Base-by-base conservation (phyloP, 2,888 invertebrate species). In the Caenorhabditis sinica region DNA sequence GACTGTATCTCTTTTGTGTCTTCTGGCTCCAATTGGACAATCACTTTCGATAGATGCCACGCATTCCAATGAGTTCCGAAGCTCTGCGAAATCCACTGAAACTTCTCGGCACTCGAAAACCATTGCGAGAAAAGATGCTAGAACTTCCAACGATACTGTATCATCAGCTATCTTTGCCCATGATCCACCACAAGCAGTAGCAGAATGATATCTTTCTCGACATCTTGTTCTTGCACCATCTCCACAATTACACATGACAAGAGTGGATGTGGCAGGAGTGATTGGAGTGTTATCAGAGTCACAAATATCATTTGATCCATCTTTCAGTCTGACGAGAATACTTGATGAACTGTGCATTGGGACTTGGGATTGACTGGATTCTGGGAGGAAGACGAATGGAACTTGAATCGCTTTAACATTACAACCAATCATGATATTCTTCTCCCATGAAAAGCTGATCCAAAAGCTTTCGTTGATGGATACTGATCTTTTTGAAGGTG, bases 151-250 rank as follows among this genome's bases (percentile, higher is more conserved):
- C 17, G 88, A 88, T 13, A 87, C 85, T 0, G 88, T 88, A 60
- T 88, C 88, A 68, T 88, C 88, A 3, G 88, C 72, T 15, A 88
- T 87, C 45, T 82, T 84, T 17, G 43, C 66, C 88, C 88, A 88
- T 17, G 86, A 49, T 17, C 63, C 66, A 13, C 86, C 86, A 66
- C 88, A 88, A 17, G 88, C 86, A 17, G 84, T 83, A 0, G 86
- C 86, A 28, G 88, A 73, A 28, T 71, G 73, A 65, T 77, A 83
- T n/a, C 23, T 45, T 36, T 72, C 71, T 33, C 86, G 23, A 33
- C 88, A 86, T 72, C 69, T 45, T 13, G 61, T 58, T 40, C 76
- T 36, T 6, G 79, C 72, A 60, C 81, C 82, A 60, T 85, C 77
- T 11, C 71, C 86, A 75, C 88, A 88, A 36, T 86, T 81, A 33